Evolutionary conservation across 2,113 vertebrate species (phyloP).

Genomic region (Rhinichthys klamathensis): DNA sequence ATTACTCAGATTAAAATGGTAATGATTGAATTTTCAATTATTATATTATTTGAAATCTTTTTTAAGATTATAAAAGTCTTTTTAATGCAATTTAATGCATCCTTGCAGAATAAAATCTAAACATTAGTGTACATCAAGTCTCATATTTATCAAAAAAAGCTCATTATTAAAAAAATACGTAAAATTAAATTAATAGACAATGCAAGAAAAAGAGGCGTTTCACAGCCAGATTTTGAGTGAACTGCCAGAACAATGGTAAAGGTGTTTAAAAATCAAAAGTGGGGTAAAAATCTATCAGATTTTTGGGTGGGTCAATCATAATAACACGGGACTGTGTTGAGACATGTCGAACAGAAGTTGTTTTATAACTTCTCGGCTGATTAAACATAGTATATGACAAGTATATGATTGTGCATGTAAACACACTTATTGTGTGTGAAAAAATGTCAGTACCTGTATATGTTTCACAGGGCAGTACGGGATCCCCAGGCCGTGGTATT

Average conservation of each 20-base stretch:
- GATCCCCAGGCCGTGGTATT: constrained; percentile 88
- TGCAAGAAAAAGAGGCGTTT: neutral
- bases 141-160: too few relatives aligned
- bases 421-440: neutral
- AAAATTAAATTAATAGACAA: neutral
- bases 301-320: neutral
- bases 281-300: neutral
- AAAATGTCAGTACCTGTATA: neutral
- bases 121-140: neutral
- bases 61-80: neutral
- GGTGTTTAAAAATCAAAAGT: too few relatives aligned
- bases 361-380: neutral
- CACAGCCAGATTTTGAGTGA: too few relatives aligned
- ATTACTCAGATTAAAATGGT: too few relatives aligned
- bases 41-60: too few relatives aligned
- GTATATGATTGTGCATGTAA: neutral
- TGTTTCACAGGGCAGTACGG: constrained; percentile 82
- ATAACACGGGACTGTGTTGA: neutral
- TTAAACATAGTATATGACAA: neutral
- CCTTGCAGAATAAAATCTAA: neutral
- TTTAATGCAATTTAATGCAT: neutral
- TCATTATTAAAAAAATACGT: neutral
- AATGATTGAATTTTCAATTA: too few relatives aligned
- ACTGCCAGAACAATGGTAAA: too few relatives aligned
- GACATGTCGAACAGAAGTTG: neutral